These are phyloP conservation scores for Globodera rostochiensis DNA, from an alignment of 1,140 invertebrate genomes.

Conservation along the genomic window DNA sequence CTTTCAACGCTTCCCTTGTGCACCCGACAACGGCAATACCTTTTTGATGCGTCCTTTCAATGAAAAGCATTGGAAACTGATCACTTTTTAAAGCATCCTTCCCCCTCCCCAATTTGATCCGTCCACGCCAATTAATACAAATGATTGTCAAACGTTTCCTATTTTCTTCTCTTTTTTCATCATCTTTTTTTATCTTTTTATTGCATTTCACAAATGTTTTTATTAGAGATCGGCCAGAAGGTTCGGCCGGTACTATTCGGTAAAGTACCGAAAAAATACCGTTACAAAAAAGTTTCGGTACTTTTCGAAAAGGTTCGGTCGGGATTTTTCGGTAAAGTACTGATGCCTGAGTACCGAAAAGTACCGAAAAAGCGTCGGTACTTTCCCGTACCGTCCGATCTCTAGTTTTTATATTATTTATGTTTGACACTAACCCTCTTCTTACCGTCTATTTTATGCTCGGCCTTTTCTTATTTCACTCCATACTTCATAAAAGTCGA, in stretches of 20 bases:
- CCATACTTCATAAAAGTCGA: neutral
- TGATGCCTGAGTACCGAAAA: too few species aligned
- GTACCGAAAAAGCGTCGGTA: too few species aligned
- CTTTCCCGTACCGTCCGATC: too few species aligned
- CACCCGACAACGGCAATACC: constrained; percentile 4
- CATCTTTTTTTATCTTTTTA: neutral
- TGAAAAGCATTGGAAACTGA: neutral
- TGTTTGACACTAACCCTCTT: neutral
- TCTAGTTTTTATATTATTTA: neutral
- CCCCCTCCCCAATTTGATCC: neutral
- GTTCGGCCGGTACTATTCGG: too few species aligned
- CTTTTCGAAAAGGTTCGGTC: too few species aligned
- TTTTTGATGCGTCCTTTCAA: neutral
- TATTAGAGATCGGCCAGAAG: too few species aligned
- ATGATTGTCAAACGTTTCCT: neutral
- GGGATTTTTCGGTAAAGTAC: too few species aligned
- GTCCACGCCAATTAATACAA: neutral
- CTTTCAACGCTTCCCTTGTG: neutral
- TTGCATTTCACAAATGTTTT: too few species aligned
- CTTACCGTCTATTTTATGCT: neutral
- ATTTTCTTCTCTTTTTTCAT: neutral
- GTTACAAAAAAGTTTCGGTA: too few species aligned
- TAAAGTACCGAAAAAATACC: too few species aligned
- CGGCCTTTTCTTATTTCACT: neutral
- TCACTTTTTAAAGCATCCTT: neutral